Evolutionary conservation across 2,888 invertebrate genomes (phyloP).

Genomic region (Drosophila merina): DNA sequence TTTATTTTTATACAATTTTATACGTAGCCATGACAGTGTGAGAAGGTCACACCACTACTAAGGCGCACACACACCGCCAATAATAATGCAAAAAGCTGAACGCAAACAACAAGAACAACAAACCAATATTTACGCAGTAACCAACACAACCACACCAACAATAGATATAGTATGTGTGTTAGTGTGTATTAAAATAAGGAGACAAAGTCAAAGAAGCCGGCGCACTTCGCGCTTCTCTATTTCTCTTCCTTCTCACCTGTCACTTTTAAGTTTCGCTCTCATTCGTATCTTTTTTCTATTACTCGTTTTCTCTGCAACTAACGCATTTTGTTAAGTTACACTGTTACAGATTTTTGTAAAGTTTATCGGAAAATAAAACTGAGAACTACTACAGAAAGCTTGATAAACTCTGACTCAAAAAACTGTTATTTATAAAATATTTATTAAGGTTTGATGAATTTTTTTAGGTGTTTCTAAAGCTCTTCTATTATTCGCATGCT

Average conservation of each 20-base stretch:
- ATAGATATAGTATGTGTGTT: neutral
- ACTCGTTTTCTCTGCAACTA: constrained; percentile 18
- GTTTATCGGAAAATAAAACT: constrained; percentile 3
- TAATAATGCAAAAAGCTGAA: constrained; percentile 47
- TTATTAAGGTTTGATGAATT: neutral
- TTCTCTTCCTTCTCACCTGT: constrained; percentile 27
- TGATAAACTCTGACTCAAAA: no score
- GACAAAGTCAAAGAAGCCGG: constrained; percentile 67
- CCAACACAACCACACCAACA: constrained; percentile 16
- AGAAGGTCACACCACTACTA: constrained; percentile 80
- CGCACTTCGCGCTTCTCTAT: constrained; percentile 43
- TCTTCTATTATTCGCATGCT: constrained; percentile 32
- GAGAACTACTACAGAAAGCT: no score
- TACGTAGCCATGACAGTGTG: constrained; percentile 83
- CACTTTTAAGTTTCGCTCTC: neutral
- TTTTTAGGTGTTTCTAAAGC: constrained; percentile 16
- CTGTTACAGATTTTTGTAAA: constrained; percentile 11
- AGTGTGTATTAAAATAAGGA: constrained; percentile 9
- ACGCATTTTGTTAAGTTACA: constrained; percentile 55
- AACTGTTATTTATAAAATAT: no score
- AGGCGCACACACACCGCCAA: constrained; percentile 40
- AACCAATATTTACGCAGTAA: constrained; percentile 68
- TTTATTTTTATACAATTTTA: constrained; percentile 74
- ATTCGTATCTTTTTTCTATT: neutral
- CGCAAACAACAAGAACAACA: constrained; percentile 35